Conservation (phyloP, 2,797 vertebrate genomes). For the Amblyopsis hoosieri region DNA sequence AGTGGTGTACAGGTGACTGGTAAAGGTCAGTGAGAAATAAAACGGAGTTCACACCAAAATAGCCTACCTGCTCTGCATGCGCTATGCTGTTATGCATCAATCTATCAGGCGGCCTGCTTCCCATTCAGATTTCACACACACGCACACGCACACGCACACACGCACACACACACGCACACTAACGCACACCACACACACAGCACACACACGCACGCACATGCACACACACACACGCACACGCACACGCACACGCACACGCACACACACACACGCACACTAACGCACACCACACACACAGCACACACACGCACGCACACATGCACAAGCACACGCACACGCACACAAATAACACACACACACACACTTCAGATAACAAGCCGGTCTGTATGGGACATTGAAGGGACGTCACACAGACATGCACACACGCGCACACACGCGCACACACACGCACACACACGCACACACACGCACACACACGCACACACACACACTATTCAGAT, state of each 20-base stretch:
- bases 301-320: slow-evolving; percentile 2
- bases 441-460: background rate
- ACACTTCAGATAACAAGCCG: slow-evolving; percentile 56
- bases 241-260: too few species aligned
- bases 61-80: slow-evolving; percentile 66
- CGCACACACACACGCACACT: too few species aligned
- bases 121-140: slow-evolving; percentile 74
- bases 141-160: background rate
- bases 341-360: background rate
- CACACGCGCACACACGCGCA: background rate
- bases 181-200: too few species aligned
- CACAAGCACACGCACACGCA: background rate
- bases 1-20: background rate
- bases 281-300: too few species aligned
- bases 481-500: slow-evolving; percentile 61
- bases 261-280: background rate
- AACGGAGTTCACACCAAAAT: slow-evolving; percentile 65
- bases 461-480: background rate
- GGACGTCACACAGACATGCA: slow-evolving; percentile 41
- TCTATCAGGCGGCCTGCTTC: slow-evolving; percentile 77
- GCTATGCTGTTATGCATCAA: slow-evolving; percentile 79
- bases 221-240: background rate
- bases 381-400: slow-evolving; percentile 43
- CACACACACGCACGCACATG: background rate
- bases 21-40: slow-evolving; percentile 37